A percentile compares a stretch with the other conserved stretches of the same genome.
phyloP scores from a whole-genome alignment of 1,140 invertebrate species.

The Papilio xuthus region DNA sequence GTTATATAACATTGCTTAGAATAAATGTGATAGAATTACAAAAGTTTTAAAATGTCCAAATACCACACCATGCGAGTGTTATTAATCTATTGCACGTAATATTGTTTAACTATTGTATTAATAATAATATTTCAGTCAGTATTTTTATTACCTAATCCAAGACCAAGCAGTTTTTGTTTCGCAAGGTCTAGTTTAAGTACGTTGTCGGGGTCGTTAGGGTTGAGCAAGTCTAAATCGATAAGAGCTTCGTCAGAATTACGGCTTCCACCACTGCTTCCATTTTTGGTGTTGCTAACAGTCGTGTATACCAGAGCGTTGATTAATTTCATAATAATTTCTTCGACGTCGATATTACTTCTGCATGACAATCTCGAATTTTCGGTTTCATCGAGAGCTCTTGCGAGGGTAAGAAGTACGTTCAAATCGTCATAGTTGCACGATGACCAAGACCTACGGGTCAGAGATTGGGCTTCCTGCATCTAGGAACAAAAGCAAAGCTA shows the following conservation, averaged over 20 bases:
- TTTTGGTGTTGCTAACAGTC: constrained; percentile 37
- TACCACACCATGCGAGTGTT: not conserved
- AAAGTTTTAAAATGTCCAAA: not conserved
- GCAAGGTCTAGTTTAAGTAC: constrained; percentile 42
- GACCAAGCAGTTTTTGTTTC: constrained; percentile 39
- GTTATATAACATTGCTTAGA: not conserved
- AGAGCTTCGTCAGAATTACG: constrained; percentile 40
- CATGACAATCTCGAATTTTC: constrained; percentile 40
- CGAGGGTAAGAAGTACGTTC: constrained; percentile 48
- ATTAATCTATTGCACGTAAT: not conserved
- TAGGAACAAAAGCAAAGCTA: not conserved
- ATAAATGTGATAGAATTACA: constrained; percentile 2
- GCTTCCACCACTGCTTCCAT: constrained; percentile 34
- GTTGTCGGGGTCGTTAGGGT: constrained; percentile 42
- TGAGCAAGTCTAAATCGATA: constrained; percentile 43
- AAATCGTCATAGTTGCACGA: constrained; percentile 50
- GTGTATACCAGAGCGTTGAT: constrained; percentile 65
- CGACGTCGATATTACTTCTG: constrained; percentile 43
- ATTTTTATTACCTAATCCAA: constrained; percentile 42
- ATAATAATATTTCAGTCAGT: constrained; percentile 4
- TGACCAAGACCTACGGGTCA: constrained; percentile 20
- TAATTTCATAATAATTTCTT: constrained; percentile 65
- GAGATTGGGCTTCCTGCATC: constrained; percentile 31
- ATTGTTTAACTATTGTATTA: not conserved
- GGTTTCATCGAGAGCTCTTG: constrained; percentile 53